Evolutionary conservation across 2,113 vertebrate species (phyloP).

Genomic region (Gallinago undulata): DNA sequence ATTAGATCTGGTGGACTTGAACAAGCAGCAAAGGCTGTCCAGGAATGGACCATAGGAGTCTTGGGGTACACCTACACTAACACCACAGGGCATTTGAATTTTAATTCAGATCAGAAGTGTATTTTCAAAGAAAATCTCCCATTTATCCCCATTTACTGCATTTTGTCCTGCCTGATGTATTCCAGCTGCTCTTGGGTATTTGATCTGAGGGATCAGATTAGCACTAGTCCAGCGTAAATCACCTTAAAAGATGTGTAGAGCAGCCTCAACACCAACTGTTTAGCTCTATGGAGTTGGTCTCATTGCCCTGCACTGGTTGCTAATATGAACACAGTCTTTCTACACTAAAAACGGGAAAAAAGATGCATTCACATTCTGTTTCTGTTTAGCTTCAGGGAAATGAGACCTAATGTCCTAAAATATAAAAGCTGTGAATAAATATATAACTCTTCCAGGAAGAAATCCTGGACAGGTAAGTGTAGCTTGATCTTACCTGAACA

Average conservation of each 20-base stretch:
- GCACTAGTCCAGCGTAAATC: neutral
- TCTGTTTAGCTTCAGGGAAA: neutral
- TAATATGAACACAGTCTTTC: neutral
- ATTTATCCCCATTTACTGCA: neutral
- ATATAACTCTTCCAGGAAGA: neutral
- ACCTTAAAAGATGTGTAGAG: neutral
- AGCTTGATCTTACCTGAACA: conserved; percentile 22
- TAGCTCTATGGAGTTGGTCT: neutral
- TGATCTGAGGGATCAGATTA: neutral
- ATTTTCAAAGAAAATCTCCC: neutral
- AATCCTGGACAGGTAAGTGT: neutral
- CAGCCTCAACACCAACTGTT: neutral
- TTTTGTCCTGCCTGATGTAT: neutral
- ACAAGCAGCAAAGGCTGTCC: neutral
- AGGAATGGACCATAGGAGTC: neutral
- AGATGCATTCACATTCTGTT: neutral
- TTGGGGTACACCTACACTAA: neutral
- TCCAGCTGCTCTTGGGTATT: neutral
- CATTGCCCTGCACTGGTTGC: neutral
- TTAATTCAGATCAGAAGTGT: neutral
- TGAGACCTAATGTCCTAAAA: neutral
- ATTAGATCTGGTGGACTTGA: neutral
- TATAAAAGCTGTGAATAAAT: neutral
- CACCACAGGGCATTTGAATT: neutral
- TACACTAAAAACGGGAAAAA: neutral